phyloP scores from a whole-genome alignment of 2,113 vertebrate genomes.

The Turnix velox region DNA sequence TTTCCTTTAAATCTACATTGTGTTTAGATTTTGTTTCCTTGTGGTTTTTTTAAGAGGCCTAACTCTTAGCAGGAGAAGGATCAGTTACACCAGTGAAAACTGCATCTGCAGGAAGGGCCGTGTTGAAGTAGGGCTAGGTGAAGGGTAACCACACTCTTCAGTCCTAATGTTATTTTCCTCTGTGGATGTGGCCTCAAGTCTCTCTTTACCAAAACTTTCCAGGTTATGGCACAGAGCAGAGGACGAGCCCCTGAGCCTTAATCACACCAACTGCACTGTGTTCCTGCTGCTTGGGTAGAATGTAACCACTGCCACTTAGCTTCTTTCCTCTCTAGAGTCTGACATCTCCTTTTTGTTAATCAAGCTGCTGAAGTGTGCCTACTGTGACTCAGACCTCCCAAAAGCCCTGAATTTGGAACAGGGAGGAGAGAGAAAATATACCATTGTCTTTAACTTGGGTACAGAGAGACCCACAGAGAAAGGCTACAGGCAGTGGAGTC shows the following conservation, averaged over 20 bases:
- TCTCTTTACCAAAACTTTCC: neutral
- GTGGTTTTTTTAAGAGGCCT: neutral
- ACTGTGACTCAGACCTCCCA: neutral
- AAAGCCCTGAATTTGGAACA: neutral
- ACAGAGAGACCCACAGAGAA: rapidly evolving
- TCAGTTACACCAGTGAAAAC: neutral
- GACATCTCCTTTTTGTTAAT: neutral
- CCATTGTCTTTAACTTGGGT: rapidly evolving
- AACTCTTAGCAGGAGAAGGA: neutral
- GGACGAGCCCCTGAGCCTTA: neutral
- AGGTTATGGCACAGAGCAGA: neutral
- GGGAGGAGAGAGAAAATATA: neutral
- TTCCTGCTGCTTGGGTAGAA: neutral
- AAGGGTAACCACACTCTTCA: neutral
- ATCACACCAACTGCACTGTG: rapidly evolving
- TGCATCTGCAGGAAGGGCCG: rapidly evolving
- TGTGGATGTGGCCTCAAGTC: rapidly evolving
- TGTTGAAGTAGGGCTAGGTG: neutral
- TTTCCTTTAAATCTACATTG: neutral
- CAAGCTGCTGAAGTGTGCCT: neutral
- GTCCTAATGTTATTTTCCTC: rapidly evolving
- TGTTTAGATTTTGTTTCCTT: neutral
- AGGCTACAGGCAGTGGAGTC: neutral
- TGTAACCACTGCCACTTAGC: neutral
- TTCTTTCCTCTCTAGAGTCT: neutral